Conservation (phyloP, 2,113 vertebrate genomes). For the Megaceryle torquata region DNA sequence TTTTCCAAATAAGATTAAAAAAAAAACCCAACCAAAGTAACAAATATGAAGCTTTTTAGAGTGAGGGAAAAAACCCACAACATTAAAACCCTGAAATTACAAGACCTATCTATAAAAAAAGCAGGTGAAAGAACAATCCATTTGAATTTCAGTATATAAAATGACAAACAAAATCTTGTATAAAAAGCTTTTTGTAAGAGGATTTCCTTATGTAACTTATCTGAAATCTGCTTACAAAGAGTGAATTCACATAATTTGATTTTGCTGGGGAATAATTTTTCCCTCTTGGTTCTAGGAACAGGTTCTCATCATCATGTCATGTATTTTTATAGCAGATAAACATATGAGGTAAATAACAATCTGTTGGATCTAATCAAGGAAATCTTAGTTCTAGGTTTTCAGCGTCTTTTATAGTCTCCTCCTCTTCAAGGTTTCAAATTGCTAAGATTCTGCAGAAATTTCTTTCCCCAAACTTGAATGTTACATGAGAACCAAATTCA, state of each 20-base stretch:
- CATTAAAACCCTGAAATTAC: neutral
- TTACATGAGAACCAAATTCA: neutral
- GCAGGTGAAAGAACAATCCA: neutral
- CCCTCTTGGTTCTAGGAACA: neutral
- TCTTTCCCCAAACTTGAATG: neutral
- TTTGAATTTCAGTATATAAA: neutral
- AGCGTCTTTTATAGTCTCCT: neutral
- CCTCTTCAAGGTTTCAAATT: neutral
- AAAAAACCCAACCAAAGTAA: neutral
- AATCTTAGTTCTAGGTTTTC: neutral
- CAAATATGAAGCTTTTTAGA: neutral
- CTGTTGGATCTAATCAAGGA: neutral
- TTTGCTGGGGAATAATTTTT: neutral
- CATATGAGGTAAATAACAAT: neutral
- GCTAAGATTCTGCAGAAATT: neutral
- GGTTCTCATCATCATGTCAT: neutral
- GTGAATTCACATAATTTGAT: neutral
- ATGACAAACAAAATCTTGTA: neutral
- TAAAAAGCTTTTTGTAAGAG: neutral
- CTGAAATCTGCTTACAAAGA: neutral
- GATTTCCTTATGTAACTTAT: neutral
- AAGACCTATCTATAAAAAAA: neutral
- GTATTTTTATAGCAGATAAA: neutral
- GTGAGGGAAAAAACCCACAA: neutral
- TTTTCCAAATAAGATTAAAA: neutral